Evolutionary conservation across 2,888 invertebrate species (phyloP).

Genomic region (Tenthredo scrophulariae): DNA sequence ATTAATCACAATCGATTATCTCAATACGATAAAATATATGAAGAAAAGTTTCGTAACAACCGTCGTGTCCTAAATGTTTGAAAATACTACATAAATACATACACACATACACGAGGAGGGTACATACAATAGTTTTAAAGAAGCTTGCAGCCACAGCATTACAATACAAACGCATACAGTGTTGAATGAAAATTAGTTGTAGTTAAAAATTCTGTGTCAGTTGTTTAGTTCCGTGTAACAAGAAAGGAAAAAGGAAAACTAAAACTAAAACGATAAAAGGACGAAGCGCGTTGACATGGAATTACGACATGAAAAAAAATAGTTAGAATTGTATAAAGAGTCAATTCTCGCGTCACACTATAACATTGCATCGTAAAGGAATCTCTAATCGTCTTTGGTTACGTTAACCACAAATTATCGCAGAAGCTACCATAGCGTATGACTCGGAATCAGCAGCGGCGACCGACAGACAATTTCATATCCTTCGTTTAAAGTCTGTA

Average conservation of each 20-base stretch:
- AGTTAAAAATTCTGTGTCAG: slow-evolving; percentile 28
- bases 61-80: slow-evolving; percentile 27
- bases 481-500: not conserved
- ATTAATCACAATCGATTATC: not conserved
- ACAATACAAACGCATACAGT: not conserved
- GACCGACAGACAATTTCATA: not conserved
- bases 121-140: not conserved
- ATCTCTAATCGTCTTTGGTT: slow-evolving; percentile 10
- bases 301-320: slow-evolving; percentile 13
- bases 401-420: slow-evolving; percentile 27
- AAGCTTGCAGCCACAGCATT: not conserved
- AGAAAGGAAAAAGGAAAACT: not conserved
- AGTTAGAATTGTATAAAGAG: not conserved
- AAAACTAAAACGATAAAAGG: not conserved
- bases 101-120: not conserved
- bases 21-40: not conserved
- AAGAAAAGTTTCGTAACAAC: slow-evolving; percentile 10
- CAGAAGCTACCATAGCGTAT: not conserved
- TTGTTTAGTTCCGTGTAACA: not conserved
- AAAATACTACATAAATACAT: not conserved
- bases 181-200: slow-evolving; percentile 19
- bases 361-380: not conserved
- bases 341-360: not conserved
- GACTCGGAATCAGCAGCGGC: not conserved
- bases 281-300: not conserved